phyloP scores from a whole-genome alignment of 2,888 invertebrate species.

The Eilema sororculum region DNA sequence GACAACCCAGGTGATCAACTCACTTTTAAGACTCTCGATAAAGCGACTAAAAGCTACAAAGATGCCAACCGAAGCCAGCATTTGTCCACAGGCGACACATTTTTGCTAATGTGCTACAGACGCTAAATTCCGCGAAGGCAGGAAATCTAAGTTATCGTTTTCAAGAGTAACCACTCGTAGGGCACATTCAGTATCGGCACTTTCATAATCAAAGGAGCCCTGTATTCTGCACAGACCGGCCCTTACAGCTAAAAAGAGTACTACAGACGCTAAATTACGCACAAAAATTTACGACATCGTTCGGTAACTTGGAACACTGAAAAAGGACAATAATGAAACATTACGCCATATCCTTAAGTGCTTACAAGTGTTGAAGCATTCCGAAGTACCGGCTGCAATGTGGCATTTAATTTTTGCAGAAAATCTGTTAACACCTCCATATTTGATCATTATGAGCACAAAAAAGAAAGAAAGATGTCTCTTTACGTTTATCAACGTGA shows the following conservation, averaged over 20 bases:
- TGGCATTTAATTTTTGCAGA: conserved; percentile 20
- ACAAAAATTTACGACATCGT: neutral
- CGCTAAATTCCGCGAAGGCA: neutral
- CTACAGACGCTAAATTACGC: neutral
- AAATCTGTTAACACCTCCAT: conserved; percentile 27
- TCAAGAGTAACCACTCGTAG: neutral
- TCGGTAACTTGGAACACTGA: neutral
- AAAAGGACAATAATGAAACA: conserved; percentile 8
- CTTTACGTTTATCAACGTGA: conserved; percentile 39
- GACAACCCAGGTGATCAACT: neutral
- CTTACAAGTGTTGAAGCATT: conserved; percentile 17
- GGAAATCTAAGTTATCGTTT: neutral
- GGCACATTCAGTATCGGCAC: neutral
- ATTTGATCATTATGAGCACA: conserved; percentile 39
- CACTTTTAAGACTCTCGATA: too few species aligned
- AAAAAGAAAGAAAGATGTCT: conserved; percentile 41
- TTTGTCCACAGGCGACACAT: too few species aligned
- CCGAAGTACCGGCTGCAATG: conserved; percentile 15
- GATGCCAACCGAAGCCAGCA: too few species aligned
- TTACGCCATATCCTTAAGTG: conserved; percentile 9
- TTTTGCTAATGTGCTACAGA: too few species aligned
- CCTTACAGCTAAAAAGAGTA: neutral
- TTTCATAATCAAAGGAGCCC: neutral
- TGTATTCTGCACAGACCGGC: neutral
- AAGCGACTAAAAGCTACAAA: too few species aligned